Evolutionary conservation across 2,797 vertebrate species (phyloP).

Genomic region (Hemitrygon akajei): DNA sequence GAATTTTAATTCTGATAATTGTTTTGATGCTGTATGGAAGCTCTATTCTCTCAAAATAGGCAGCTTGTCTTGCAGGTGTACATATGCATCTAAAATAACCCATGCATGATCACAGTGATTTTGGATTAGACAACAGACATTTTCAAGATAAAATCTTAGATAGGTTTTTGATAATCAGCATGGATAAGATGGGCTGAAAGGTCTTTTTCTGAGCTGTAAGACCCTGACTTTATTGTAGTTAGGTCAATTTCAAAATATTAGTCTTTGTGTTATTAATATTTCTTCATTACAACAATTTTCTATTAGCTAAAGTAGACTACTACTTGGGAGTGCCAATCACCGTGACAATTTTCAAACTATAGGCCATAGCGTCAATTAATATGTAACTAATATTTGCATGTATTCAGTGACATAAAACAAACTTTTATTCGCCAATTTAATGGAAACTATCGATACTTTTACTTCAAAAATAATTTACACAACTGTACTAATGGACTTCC

Average conservation of each 20-base stretch:
- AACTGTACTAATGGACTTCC: background rate
- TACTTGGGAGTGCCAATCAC: background rate
- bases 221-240: slow-evolving; percentile 38
- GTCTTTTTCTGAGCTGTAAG: too few relatives aligned
- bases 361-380: background rate
- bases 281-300: background rate
- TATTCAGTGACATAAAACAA: background rate
- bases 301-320: background rate
- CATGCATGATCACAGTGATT: background rate
- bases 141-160: slow-evolving; percentile 49
- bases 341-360: background rate
- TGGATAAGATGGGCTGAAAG: too few relatives aligned
- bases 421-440: background rate
- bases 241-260: background rate
- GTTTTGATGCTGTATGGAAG: background rate
- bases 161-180: too few relatives aligned
- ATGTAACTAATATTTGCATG: background rate
- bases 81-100: background rate
- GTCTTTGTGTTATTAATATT: background rate
- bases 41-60: background rate
- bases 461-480: background rate
- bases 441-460: background rate
- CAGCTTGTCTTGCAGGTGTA: background rate
- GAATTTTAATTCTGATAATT: background rate
- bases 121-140: background rate